Evolutionary conservation across 2,113 vertebrate genomes (phyloP).

Genomic region (Passer domesticus): DNA sequence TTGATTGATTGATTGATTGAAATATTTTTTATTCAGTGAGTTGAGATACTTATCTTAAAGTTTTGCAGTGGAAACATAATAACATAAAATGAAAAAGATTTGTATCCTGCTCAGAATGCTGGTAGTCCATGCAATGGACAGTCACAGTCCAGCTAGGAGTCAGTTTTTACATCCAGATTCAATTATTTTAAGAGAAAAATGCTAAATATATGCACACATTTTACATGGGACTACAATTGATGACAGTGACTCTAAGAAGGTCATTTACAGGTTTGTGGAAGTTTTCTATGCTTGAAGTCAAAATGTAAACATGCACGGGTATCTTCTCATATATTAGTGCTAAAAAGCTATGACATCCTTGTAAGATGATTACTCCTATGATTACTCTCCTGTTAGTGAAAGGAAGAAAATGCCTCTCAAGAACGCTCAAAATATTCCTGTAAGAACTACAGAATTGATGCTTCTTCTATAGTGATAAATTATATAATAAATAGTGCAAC

Average conservation of each 20-base stretch:
- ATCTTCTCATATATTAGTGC: neutral
- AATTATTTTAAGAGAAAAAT: neutral
- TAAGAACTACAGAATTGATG: neutral
- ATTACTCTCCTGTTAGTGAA: neutral
- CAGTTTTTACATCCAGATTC: neutral
- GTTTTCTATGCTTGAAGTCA: neutral
- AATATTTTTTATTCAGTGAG: neutral
- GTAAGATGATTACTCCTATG: neutral
- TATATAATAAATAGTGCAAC: neutral
- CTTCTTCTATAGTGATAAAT: neutral
- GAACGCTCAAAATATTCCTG: neutral
- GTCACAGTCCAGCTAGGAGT: neutral
- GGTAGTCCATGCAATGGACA: neutral
- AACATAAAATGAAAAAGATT: neutral
- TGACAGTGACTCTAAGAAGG: neutral
- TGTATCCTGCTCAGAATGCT: neutral
- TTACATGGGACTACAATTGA: neutral
- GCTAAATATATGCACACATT: neutral
- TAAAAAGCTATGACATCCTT: neutral
- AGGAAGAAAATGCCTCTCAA: neutral
- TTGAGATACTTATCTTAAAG: neutral
- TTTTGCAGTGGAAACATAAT: neutral
- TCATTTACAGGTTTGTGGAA: neutral
- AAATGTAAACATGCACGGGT: accelerated
- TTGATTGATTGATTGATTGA: neutral